phyloP scores from a whole-genome alignment of 2,113 vertebrate species.

The Epinephelus moara region DNA sequence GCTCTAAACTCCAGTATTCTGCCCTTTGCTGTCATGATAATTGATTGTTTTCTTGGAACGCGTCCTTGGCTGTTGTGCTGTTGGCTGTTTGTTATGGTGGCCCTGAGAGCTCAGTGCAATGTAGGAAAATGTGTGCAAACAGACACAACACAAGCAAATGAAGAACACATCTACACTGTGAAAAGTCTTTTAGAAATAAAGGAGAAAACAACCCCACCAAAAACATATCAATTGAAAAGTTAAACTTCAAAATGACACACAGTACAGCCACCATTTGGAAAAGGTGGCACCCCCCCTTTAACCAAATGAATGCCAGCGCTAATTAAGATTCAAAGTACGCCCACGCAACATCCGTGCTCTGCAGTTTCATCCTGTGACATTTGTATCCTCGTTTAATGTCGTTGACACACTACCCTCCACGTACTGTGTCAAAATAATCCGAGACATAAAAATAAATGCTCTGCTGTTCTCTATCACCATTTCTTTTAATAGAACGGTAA shows the following conservation, averaged over 20 bases:
- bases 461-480: not conserved
- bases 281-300: conserved; percentile 38
- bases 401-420: conserved; percentile 26
- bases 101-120: not conserved
- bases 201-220: not conserved
- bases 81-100: not conserved
- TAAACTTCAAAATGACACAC: not conserved
- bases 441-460: conserved; percentile 10
- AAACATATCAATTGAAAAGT: not conserved
- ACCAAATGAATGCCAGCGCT: conserved; percentile 19
- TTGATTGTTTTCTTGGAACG: not conserved
- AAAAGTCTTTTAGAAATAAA: not conserved
- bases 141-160: not conserved
- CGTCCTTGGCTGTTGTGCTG: not conserved
- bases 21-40: not conserved
- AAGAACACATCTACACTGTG: not conserved
- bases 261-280: conserved; percentile 10
- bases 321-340: conserved; percentile 49
- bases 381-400: conserved; percentile 33
- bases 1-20: not conserved
- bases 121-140: not conserved
- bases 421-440: conserved; percentile 14
- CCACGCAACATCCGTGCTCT: conserved; percentile 40
- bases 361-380: conserved; percentile 49
- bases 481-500: not conserved